phyloP scores from a whole-genome alignment of 2,888 invertebrate species.

The Chrysodeixis includens region DNA sequence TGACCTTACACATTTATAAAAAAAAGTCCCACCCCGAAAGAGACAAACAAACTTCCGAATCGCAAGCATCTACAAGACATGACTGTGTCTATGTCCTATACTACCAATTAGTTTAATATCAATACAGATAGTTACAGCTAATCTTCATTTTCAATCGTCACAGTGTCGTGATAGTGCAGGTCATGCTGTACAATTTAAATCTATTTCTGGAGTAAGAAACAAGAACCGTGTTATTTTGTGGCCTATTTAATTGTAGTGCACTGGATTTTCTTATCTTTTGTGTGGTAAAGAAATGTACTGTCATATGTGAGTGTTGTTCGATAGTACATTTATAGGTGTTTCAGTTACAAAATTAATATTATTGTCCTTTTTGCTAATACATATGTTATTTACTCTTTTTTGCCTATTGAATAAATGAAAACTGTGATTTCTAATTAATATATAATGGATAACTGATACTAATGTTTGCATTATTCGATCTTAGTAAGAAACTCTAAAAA shows the following conservation, averaged over 20 bases:
- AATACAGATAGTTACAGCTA: constrained; percentile 40
- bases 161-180: constrained; percentile 47
- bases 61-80: constrained; percentile 17
- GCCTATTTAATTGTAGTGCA: constrained; percentile 29
- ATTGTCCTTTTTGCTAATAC: too few relatives aligned
- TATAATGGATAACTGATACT: too few relatives aligned
- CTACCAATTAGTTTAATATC: constrained; percentile 44
- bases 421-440: too few relatives aligned
- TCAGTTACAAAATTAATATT: too few relatives aligned
- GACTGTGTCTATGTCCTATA: constrained; percentile 45
- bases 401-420: too few relatives aligned
- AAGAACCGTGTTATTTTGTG: constrained; percentile 50
- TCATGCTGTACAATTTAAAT: constrained; percentile 49
- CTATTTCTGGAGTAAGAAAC: constrained; percentile 36
- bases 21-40: too few relatives aligned
- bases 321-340: too few relatives aligned
- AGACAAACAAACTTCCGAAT: constrained; percentile 8
- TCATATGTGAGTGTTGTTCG: not conserved
- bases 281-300: not conserved
- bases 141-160: constrained; percentile 45
- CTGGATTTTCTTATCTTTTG: constrained; percentile 17
- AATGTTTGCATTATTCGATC: too few relatives aligned
- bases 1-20: too few relatives aligned
- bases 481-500: too few relatives aligned
- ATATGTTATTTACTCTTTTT: too few relatives aligned